A percentile compares a stretch with the other conserved stretches of the same genome.
phyloP scores from a whole-genome alignment of 2,888 invertebrate genomes.

The Clostera curtula region DNA sequence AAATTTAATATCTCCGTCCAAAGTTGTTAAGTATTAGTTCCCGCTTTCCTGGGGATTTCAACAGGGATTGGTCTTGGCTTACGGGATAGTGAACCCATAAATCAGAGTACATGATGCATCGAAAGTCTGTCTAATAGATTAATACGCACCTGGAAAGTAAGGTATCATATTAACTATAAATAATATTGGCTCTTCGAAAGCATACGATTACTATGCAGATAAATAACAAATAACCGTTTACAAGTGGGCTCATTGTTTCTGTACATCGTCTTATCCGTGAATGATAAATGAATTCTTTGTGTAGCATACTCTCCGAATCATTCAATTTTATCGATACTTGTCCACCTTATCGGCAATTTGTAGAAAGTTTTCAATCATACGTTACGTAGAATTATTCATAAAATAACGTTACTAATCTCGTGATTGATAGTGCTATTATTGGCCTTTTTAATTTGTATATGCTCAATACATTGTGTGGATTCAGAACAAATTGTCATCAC shows the following conservation, averaged over 20 bases:
- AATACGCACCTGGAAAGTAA: constrained; percentile 1
- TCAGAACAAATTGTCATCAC: too few relatives aligned
- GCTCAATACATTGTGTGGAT: too few relatives aligned
- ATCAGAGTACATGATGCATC: too few relatives aligned
- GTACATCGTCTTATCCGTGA: constrained; percentile 21
- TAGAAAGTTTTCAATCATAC: constrained; percentile 9
- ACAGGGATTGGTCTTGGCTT: too few relatives aligned
- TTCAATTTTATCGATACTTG: constrained; percentile 22
- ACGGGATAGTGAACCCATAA: too few relatives aligned
- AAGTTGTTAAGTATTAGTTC: too few relatives aligned
- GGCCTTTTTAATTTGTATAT: too few relatives aligned
- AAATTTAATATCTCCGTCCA: too few relatives aligned
- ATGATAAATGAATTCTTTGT: constrained; percentile 33
- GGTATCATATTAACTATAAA: constrained; percentile 2
- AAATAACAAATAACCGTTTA: constrained; percentile 28
- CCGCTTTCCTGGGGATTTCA: too few relatives aligned
- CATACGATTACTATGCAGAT: constrained; percentile 24
- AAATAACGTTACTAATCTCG: not conserved
- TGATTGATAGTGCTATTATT: not conserved
- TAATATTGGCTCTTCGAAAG: constrained; percentile 16
- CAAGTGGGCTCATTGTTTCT: constrained; percentile 28
- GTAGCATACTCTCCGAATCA: constrained; percentile 21
- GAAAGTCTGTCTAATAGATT: not conserved
- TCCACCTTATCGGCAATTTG: constrained; percentile 11
- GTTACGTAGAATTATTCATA: not conserved